Conservation (phyloP, 2,113 vertebrate species). For the Tonatia bakeri region DNA sequence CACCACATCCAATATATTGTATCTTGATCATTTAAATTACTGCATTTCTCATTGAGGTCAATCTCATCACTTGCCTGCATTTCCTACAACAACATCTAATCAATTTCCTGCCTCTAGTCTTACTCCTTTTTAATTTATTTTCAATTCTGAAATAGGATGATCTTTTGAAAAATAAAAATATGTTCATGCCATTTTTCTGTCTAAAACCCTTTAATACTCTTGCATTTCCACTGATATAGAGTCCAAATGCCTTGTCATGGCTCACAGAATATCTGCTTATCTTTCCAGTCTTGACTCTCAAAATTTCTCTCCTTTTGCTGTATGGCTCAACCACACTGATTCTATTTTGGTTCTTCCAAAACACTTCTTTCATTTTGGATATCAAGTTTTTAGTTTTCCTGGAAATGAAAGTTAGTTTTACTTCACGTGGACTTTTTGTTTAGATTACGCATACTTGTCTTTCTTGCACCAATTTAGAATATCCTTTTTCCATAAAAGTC, state of each 20-base stretch:
- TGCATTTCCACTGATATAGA: neutral
- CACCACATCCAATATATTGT: neutral
- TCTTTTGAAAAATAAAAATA: constrained; percentile 17
- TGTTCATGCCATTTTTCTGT: neutral
- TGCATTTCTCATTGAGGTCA: neutral
- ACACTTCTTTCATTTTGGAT: neutral
- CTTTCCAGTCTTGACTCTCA: neutral
- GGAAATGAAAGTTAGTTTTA: neutral
- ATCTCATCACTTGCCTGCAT: neutral
- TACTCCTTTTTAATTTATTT: neutral
- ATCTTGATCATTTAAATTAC: neutral
- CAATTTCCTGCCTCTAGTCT: neutral
- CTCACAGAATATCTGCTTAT: neutral
- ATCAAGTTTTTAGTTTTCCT: neutral
- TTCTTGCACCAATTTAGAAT: neutral
- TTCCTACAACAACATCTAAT: neutral
- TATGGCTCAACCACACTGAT: neutral
- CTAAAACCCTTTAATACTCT: neutral
- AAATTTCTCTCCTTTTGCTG: neutral
- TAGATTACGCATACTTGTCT: neutral
- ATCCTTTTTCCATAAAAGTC: neutral
- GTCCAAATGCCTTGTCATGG: neutral
- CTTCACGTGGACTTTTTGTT: neutral
- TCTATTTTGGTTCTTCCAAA: constrained; percentile 4
- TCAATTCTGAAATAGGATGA: neutral